Conservation (phyloP, 2,797 vertebrate genomes). For the Anisognathus igniventris region DNA sequence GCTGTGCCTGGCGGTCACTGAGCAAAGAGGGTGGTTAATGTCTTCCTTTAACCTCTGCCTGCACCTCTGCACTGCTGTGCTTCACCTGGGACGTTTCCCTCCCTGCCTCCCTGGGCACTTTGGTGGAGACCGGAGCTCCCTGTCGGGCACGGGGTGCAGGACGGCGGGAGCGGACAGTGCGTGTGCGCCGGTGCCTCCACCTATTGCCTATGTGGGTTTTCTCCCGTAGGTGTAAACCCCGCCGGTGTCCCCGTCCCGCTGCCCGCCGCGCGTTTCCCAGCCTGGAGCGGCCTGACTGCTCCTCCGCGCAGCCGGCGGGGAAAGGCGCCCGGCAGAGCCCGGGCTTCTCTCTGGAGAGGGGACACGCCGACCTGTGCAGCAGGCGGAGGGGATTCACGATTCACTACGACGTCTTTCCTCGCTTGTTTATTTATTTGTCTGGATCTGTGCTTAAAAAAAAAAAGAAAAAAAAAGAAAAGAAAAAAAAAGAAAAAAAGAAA, state of each 20-base stretch:
- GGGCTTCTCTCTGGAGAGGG: background rate
- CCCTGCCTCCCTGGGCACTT: background rate
- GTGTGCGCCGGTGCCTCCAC: background rate
- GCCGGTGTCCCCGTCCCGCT: background rate
- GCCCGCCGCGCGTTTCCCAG: background rate
- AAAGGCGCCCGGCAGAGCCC: background rate
- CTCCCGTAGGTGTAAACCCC: background rate
- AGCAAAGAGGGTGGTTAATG: background rate
- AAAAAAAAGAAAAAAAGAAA: too few relatives aligned
- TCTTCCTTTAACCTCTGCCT: background rate
- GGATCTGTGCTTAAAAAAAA: background rate
- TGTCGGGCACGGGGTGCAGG: background rate
- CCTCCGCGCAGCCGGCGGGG: background rate
- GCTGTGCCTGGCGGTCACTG: background rate
- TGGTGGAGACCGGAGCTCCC: background rate
- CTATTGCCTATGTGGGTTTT: background rate
- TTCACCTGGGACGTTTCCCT: background rate
- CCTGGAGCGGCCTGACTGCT: background rate
- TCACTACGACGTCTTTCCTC: background rate
- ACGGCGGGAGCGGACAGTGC: background rate
- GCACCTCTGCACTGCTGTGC: background rate
- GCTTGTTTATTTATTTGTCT: background rate
- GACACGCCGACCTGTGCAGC: background rate
- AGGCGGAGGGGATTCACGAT: background rate
- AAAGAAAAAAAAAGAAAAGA: background rate